Percentiles rank a stretch among this genome's conserved stretches.
phyloP scores from a whole-genome alignment of 2,888 invertebrate species.

The Drosophila niveifrons region DNA sequence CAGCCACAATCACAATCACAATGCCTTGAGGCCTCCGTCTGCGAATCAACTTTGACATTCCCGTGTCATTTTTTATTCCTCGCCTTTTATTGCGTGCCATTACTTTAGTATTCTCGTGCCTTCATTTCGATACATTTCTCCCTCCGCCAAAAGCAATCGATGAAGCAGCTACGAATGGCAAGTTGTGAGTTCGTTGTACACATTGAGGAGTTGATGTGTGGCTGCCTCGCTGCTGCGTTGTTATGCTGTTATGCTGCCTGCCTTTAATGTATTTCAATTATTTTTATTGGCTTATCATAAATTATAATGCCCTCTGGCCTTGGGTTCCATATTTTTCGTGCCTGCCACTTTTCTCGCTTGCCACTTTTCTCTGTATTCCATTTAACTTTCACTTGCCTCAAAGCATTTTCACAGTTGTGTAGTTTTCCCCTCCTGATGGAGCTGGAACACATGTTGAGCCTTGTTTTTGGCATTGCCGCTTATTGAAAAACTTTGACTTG shows the following conservation, averaged over 20 bases:
- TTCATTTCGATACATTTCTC: conserved; percentile 27
- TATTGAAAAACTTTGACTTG: conserved; percentile 59
- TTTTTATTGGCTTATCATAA: conserved; percentile 75
- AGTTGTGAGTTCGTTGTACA: conserved; percentile 46
- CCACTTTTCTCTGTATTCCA: conserved; percentile 7
- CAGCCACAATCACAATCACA: conserved; percentile 42
- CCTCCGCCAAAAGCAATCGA: conserved; percentile 46
- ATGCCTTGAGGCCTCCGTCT: conserved; percentile 29
- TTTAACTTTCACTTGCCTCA: conserved; percentile 30
- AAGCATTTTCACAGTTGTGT: conserved; percentile 40
- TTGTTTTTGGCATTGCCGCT: conserved; percentile 50
- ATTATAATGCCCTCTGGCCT: conserved; percentile 65
- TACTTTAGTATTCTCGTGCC: conserved; percentile 62
- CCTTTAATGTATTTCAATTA: conserved; percentile 74
- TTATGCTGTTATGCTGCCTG: conserved; percentile 38
- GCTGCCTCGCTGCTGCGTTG: conserved; percentile 26
- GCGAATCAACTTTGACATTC: conserved; percentile 62
- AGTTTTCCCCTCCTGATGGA: conserved; percentile 18
- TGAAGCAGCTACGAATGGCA: conserved; percentile 21
- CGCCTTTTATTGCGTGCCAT: conserved; percentile 66
- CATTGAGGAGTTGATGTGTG: conserved; percentile 40
- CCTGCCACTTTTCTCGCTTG: not conserved
- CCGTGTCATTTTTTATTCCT: conserved; percentile 48
- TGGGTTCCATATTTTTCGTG: conserved; percentile 58
- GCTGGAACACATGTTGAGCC: conserved; percentile 57